Evolutionary conservation across 2,113 vertebrate genomes (phyloP).

Genomic region (Oophaga pumilio): DNA sequence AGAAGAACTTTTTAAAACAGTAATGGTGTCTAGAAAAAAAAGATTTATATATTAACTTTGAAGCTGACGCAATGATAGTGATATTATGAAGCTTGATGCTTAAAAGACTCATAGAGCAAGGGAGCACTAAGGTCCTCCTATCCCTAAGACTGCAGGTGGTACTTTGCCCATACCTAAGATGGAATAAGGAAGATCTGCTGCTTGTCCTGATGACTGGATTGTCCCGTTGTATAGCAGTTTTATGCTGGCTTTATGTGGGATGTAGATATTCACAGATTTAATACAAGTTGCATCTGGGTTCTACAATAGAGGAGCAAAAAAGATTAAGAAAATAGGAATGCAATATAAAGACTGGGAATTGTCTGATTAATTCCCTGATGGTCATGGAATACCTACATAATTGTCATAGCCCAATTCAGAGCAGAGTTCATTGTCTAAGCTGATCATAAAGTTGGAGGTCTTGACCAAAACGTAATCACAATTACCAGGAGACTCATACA

Average conservation of each 20-base stretch:
- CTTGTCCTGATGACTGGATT: not conserved
- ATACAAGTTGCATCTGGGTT: slow-evolving; percentile 44
- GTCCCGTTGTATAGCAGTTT: not conserved
- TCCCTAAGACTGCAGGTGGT: not conserved
- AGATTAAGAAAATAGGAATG: not conserved
- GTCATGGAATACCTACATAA: not conserved
- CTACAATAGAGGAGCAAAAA: slow-evolving; percentile 23
- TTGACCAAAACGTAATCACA: slow-evolving; percentile 51
- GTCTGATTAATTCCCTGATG: not conserved
- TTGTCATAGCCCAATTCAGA: not conserved
- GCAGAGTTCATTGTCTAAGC: slow-evolving; percentile 38
- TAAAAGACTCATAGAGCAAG: not conserved
- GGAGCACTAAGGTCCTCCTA: not conserved
- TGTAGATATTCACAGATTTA: slow-evolving; percentile 40
- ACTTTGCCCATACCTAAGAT: slow-evolving; percentile 24
- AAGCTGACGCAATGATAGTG: too few relatives aligned
- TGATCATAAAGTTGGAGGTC: slow-evolving; percentile 14
- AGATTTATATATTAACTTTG: not conserved
- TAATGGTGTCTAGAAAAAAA: slow-evolving; percentile 20
- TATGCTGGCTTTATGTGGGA: slow-evolving; percentile 11
- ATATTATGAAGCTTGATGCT: not conserved
- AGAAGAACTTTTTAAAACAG: slow-evolving; percentile 49
- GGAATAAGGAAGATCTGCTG: slow-evolving; percentile 15
- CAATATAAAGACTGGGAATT: not conserved
- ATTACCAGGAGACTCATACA: slow-evolving; percentile 21